Base-by-base conservation (phyloP, 2,888 invertebrate genomes). In the Chydorus sphaericus region DNA sequence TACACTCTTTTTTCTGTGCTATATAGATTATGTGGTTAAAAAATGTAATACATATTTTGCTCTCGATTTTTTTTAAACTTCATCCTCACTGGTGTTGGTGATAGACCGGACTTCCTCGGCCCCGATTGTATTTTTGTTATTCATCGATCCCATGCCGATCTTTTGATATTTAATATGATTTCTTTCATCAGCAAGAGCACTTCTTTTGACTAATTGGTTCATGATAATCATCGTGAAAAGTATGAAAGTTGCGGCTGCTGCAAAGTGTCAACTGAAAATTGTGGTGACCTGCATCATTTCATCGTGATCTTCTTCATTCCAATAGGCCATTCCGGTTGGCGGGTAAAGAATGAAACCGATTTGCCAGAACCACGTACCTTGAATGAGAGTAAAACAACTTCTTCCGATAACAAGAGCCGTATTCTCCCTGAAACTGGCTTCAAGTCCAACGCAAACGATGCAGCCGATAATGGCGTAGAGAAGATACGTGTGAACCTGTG, bases 331-430 rank as follows among this genome's bases (percentile, higher is more conserved):
- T 0, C 63, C 63, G 11, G 59, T 36, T 4, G 74, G 75, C 31
- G 71, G 70, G 63, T 74, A 73, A 20, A 75, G 64, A 57, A 75
- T 71, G 63, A 71, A 71, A 1, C 70, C 74, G 10, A 74, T 68
- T 59, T 71, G 71, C 64, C 67, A 71, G 65, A 74, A 74, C 75
- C 75, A 75, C 3, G 71, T 70, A 14, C 75, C 75, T 63, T 75
- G 75, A 7, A 74, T 63, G n/a, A 73, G 58, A 1, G 68, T 65
- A 55, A 71, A 69, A 59, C 68, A 72, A 10, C 67, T 60, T 44
- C 74, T 61, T 8, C 65, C 60, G 39, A 74, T 59, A 0, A 70
- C 65, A 3, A 68, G 63, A 31, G 72, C 53, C 7, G 72, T 64
- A 56, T 63, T 66, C 54, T 66, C 61, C 5, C 68, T 66, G 59